phyloP scores from a whole-genome alignment of 2,888 invertebrate species.

The Platypus cylindrus region DNA sequence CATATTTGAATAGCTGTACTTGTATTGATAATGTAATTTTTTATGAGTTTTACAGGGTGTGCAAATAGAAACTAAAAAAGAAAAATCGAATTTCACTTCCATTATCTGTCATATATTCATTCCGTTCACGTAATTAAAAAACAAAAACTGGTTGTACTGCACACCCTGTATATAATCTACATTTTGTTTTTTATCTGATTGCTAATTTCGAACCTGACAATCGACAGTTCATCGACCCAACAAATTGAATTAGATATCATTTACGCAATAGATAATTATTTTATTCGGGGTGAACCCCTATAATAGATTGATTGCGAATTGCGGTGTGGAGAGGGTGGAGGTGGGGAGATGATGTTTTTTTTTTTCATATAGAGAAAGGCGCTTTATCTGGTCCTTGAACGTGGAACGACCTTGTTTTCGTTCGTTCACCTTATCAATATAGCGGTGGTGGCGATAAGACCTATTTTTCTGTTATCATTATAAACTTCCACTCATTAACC shows the following conservation, averaged over 20 bases:
- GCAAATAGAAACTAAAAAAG: background rate
- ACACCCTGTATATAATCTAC: too few relatives aligned
- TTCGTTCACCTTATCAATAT: conserved; percentile 10
- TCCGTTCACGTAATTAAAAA: background rate
- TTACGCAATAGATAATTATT: too few relatives aligned
- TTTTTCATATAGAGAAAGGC: background rate
- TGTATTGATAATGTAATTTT: background rate
- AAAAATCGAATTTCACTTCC: background rate
- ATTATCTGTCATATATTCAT: background rate
- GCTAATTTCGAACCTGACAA: too few relatives aligned
- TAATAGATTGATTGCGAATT: too few relatives aligned
- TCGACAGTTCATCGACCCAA: too few relatives aligned
- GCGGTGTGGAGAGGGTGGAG: too few relatives aligned
- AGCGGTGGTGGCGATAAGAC: too few relatives aligned
- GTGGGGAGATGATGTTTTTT: background rate
- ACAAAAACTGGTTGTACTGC: too few relatives aligned
- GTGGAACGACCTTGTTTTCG: conserved; percentile 7
- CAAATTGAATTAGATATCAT: too few relatives aligned
- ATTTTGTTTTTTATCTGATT: background rate
- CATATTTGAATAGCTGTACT: background rate
- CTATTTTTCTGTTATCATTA: conserved; percentile 8
- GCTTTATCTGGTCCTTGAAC: conserved; percentile 7
- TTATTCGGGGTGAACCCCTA: too few relatives aligned
- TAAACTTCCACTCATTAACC: background rate
- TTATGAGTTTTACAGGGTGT: background rate